Base-by-base conservation (phyloP, 2,113 vertebrate genomes). In the Syrmaticus mikado region DNA sequence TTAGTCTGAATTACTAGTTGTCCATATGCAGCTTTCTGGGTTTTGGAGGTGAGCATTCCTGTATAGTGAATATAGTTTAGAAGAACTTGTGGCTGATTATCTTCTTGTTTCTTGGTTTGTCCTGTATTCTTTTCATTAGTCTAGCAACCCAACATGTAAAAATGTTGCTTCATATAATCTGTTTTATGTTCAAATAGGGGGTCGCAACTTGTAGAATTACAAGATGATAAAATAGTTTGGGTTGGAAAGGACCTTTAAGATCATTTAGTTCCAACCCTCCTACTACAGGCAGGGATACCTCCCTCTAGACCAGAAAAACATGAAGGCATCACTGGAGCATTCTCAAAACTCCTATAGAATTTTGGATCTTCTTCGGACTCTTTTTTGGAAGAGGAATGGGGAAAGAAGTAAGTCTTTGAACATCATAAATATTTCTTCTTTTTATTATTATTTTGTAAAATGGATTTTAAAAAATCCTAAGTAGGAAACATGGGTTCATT, bases 401-500 rank as follows among this genome's bases (percentile, higher is more conserved):
- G 41, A 41, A 75, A 95, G 85, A 41, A 95, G 72, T 41, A 82
- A 58, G 71, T 87, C 73, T 92, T 82, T 78, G 45, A 58, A 70
- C 40, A 84, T 90, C 76, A 58, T 86, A 90, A 96, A 79, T 12
- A 27, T 93, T 74, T 81, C 80, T 90, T 68, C 77, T 40, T 92
- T 93, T 73, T 82, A 82, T 89, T 68, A 80, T 45, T 91, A 60
- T 58, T 90, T 92, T 92, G 53, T 50, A 82, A 93, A 94, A 92
- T 68, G 72, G 70, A 92, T 40, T 96, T 96, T 92, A 92, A 71
- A 92, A 96, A 96, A 92, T 82, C 82, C 93, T 93, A 74, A 71
- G 94, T 82, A 65, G 65, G 53, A 89, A 17, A 77, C 72, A 62
- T 8, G 84, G 70, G 50, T 85, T 93, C 61, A 83, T 78, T 91